Base-by-base conservation (phyloP, 2,797 vertebrate genomes). In the Naso thynnoides region DNA sequence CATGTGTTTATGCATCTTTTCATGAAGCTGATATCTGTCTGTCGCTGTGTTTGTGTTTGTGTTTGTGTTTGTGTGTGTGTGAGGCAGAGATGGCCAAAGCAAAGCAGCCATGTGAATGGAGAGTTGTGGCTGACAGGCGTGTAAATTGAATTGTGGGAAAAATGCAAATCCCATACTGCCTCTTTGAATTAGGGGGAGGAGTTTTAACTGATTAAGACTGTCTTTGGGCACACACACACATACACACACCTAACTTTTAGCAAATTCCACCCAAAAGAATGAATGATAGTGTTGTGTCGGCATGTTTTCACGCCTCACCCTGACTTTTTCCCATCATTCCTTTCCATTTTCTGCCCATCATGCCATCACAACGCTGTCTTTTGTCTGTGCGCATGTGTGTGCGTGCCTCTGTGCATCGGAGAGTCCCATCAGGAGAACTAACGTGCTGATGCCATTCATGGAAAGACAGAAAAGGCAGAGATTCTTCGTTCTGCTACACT, bases 131-230 rank as follows among this genome's bases (percentile, higher is more conserved):
- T 94, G 93, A 94, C 94, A 95, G 78, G 89, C 93, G 88, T 94
- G 92, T 81, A 94, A 95, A 95, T 94, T 94, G 93, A 95, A 94
- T 93, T 95, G 93, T 95, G 94, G 92, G 92, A 90, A 92, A 91
- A 94, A 95, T 94, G 93, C 93, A 90, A 94, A 94, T 94, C 74
- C 70, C 3, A 26, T 19, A 63, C 78, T 84, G 84, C 88, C 80
- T 86, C 76, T 89, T 89, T 89, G 86, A 90, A 86, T 91, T 61
- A 81, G 84, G 54, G 83, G 91, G 87, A 73, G 90, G 90, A 84
- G 88, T 79, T 81, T 86, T 44, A 69, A 73, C 83, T 88, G 78
- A 85, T 86, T 81, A 80, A 78, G 76, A 79, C 61, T 55, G 77
- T 83, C 84, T 77, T 60, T 72, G 59, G 27, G n/a, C 11, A 13